These are phyloP conservation scores for Colinus virginianus DNA, from an alignment of 2,113 vertebrate genomes.

Conservation along the genomic window DNA sequence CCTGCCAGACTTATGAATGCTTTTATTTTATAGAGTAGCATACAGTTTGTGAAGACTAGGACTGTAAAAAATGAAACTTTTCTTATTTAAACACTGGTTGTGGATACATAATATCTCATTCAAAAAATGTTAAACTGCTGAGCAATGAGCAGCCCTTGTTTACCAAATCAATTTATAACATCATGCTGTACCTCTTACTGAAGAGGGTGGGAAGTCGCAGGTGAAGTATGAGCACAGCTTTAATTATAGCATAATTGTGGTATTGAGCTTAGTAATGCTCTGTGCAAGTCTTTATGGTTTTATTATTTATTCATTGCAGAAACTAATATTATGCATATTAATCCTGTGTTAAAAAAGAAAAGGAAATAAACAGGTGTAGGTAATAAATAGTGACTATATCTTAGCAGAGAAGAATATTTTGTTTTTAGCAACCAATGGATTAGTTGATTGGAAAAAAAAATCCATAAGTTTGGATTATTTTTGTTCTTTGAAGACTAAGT, in stretches of 20 bases:
- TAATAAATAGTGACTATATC: background rate
- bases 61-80: background rate
- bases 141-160: background rate
- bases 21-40: background rate
- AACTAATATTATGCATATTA: background rate
- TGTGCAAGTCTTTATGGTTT: background rate
- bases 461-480: background rate
- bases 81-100: too few relatives aligned
- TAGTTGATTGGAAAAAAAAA: background rate
- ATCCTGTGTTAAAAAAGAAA: background rate
- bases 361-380: background rate
- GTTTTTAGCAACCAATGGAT: background rate
- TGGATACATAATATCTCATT: background rate
- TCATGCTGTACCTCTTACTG: background rate
- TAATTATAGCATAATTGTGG: background rate
- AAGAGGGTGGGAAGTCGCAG: background rate
- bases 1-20: background rate
- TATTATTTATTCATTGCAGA: background rate
- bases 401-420: background rate
- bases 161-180: background rate
- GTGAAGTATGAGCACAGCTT: background rate
- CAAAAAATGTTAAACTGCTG: background rate
- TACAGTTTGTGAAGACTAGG: background rate
- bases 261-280: background rate
- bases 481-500: constrained; percentile 8